phyloP scores from a whole-genome alignment of 2,888 invertebrate species.

The Criorhina ranunculi region DNA sequence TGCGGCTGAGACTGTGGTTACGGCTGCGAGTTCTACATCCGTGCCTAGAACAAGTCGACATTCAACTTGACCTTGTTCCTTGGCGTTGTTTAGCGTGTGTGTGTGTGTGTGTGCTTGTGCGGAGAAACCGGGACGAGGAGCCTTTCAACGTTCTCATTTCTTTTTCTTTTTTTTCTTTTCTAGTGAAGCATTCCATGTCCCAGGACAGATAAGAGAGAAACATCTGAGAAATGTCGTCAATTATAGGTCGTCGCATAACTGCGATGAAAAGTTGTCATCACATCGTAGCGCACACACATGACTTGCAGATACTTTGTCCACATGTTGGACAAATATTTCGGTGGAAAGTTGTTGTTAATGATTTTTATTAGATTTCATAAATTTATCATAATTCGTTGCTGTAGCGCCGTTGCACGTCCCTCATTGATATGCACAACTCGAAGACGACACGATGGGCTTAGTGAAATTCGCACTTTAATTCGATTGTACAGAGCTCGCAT shows the following conservation, averaged over 20 bases:
- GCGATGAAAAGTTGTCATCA: constrained; percentile 65
- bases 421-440: constrained; percentile 69
- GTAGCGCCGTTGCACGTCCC: constrained; percentile 16
- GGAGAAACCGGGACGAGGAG: constrained; percentile 48
- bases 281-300: not conserved
- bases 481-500: constrained; percentile 19
- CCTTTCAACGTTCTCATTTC: constrained; percentile 42
- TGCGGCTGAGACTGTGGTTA: constrained; percentile 49
- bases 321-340: constrained; percentile 53
- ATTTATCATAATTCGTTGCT: constrained; percentile 63
- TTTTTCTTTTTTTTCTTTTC: constrained; percentile 31
- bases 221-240: constrained; percentile 69
- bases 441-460: constrained; percentile 19
- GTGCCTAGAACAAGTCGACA: constrained; percentile 71
- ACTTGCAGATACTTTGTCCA: constrained; percentile 7
- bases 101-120: constrained; percentile 20
- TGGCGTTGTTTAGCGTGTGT: constrained; percentile 23
- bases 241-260: constrained; percentile 72
- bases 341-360: constrained; percentile 62
- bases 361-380: constrained; percentile 54
- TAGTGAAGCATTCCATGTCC: constrained; percentile 53
- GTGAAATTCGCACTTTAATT: constrained; percentile 68
- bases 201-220: constrained; percentile 61
- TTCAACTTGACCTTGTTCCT: constrained; percentile 77
- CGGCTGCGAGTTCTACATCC: constrained; percentile 44